Percentiles rank a stretch among this genome's conserved stretches.
phyloP scores from a whole-genome alignment of 2,113 vertebrate species.

The Chitala chitala region DNA sequence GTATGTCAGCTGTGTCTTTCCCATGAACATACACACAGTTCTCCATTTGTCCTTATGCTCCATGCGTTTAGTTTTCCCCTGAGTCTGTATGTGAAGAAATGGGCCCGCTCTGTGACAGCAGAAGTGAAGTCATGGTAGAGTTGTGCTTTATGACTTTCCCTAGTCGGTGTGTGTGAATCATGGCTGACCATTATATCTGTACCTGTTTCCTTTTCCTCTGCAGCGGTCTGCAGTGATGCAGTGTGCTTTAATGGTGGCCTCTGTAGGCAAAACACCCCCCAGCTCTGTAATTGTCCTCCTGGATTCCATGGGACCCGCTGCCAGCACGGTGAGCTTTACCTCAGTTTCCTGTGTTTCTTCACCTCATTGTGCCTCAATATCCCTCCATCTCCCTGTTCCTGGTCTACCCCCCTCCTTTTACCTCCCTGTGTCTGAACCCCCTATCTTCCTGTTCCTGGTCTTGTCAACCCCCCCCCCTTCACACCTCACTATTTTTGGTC shows the following conservation, averaged over 20 bases:
- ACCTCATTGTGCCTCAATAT: not conserved
- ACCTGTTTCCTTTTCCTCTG: slow-evolving; percentile 3
- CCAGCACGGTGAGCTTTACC: slow-evolving; percentile 69
- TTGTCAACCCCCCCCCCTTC: not conserved
- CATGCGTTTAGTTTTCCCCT: too few relatives aligned
- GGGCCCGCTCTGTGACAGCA: too few relatives aligned
- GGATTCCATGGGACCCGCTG: slow-evolving; percentile 77
- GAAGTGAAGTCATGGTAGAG: too few relatives aligned
- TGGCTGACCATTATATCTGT: not conserved
- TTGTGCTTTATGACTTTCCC: too few relatives aligned
- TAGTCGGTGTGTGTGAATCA: not conserved
- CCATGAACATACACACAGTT: too few relatives aligned
- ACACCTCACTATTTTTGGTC: too few relatives aligned
- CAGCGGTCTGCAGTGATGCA: slow-evolving; percentile 58
- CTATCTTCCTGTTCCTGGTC: not conserved
- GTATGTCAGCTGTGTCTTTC: too few relatives aligned
- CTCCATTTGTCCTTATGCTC: too few relatives aligned
- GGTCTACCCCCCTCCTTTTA: not conserved
- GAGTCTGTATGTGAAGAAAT: too few relatives aligned
- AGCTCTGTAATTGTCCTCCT: slow-evolving; percentile 65
- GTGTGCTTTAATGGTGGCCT: slow-evolving; percentile 72
- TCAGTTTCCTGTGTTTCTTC: not conserved
- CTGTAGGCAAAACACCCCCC: slow-evolving; percentile 57
- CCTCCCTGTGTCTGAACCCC: not conserved
- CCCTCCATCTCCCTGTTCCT: not conserved